phyloP scores from a whole-genome alignment of 2,113 vertebrate species.

The Lucifuga dentata region DNA sequence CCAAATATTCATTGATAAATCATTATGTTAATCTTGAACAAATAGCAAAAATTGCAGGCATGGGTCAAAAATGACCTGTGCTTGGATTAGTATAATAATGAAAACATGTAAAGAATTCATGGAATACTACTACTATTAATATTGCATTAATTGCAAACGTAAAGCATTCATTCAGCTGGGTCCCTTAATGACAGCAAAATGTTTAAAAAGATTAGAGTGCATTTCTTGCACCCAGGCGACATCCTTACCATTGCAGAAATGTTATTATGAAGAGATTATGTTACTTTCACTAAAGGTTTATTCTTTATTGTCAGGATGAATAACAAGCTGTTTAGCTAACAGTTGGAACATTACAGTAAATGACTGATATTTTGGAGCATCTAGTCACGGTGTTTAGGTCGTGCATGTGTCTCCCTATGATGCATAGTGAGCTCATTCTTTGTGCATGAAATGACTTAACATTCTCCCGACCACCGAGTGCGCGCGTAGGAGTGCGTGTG shows the following conservation, averaged over 20 bases:
- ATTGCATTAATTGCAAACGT: too few relatives aligned
- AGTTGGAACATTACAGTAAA: slow-evolving; percentile 37
- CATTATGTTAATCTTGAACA: too few relatives aligned
- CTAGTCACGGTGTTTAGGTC: slow-evolving; percentile 62
- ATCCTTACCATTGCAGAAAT: slow-evolving; percentile 5
- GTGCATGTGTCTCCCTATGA: slow-evolving; percentile 45
- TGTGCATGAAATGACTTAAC: slow-evolving; percentile 78
- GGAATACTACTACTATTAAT: too few relatives aligned
- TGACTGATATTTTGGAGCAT: slow-evolving; percentile 60
- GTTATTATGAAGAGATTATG: slow-evolving; percentile 53
- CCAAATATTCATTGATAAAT: too few relatives aligned
- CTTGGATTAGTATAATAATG: too few relatives aligned
- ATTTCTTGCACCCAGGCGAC: too few relatives aligned
- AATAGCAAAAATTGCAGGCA: too few relatives aligned
- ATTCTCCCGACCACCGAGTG: slow-evolving; percentile 61
- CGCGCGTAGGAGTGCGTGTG: slow-evolving; percentile 25
- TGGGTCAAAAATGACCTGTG: too few relatives aligned
- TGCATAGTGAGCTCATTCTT: slow-evolving; percentile 68
- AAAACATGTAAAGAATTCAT: too few relatives aligned
- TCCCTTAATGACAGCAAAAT: too few relatives aligned
- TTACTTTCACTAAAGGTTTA: slow-evolving; percentile 16
- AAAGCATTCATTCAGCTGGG: too few relatives aligned
- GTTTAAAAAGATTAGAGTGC: too few relatives aligned
- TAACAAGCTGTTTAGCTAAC: slow-evolving; percentile 48
- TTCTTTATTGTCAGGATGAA: slow-evolving; percentile 47